Percentiles rank a stretch among this genome's conserved stretches.
Evolutionary conservation across 2,888 invertebrate genomes (phyloP).

Genomic region (Fragum whitleyi): DNA sequence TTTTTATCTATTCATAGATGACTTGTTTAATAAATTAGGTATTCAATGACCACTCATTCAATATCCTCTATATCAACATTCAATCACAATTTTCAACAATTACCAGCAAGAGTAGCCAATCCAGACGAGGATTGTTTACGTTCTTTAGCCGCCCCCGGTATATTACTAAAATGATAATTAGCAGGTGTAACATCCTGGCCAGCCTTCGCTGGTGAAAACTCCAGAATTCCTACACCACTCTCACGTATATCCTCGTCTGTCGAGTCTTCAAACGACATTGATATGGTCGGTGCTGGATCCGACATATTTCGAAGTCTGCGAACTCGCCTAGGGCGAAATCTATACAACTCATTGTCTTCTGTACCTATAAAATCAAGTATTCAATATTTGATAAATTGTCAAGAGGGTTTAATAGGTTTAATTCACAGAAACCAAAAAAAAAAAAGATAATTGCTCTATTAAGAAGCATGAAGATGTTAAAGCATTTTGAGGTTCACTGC

Average conservation of each 20-base stretch:
- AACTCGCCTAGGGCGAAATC: constrained; percentile 71
- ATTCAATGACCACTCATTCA: too few species aligned
- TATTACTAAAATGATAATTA: constrained; percentile 87
- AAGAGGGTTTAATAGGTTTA: too few species aligned
- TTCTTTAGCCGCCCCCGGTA: constrained; percentile 49
- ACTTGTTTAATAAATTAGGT: too few species aligned
- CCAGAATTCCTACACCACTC: constrained; percentile 87
- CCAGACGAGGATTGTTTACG: constrained; percentile 74
- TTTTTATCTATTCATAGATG: too few species aligned
- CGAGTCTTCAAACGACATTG: constrained; percentile 79
- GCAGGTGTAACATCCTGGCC: constrained; percentile 95
- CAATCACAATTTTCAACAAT: too few species aligned
- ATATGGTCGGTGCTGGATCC: constrained; percentile 74
- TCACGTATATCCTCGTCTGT: constrained; percentile 83
- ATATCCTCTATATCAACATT: too few species aligned
- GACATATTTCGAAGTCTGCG: constrained; percentile 72
- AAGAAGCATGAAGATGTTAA: too few species aligned
- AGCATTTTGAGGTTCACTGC: too few species aligned
- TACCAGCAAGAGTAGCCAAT: constrained; percentile 79
- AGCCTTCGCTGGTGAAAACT: constrained; percentile 94
- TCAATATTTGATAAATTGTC: too few species aligned
- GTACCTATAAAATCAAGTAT: constrained; percentile 18
- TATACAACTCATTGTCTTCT: constrained; percentile 59
- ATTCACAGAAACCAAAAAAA: too few species aligned
- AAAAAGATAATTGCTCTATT: too few species aligned